A percentile compares a stretch with the other conserved stretches of the same genome.
phyloP scores from a whole-genome alignment of 2,797 vertebrate genomes.

The Sebastiscus tertius region DNA sequence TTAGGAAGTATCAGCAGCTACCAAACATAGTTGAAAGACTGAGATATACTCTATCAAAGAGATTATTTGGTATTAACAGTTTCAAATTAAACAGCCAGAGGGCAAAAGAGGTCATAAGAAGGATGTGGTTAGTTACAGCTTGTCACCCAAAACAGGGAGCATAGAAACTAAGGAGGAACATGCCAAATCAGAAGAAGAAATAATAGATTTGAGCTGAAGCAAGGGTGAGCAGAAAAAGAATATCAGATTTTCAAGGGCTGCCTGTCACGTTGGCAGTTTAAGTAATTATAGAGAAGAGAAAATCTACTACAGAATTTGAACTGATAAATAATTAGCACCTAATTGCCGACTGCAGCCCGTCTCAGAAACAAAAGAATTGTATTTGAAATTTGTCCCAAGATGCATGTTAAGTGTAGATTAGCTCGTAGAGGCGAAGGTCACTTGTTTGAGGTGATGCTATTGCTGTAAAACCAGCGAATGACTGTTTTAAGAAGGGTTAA shows the following conservation, averaged over 20 bases:
- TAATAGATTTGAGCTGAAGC: background rate
- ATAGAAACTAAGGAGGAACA: conserved; percentile 25
- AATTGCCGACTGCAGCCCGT: background rate
- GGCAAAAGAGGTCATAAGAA: background rate
- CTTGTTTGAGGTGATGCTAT: background rate
- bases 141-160: conserved; percentile 13
- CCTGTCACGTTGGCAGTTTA: background rate
- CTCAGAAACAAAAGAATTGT: background rate
- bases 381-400: background rate
- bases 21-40: background rate
- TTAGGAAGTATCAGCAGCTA: background rate
- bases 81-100: background rate
- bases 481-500: background rate
- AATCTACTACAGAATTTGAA: background rate
- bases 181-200: background rate
- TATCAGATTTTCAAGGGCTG: background rate
- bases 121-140: conserved; percentile 48
- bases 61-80: background rate
- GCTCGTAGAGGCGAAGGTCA: background rate
- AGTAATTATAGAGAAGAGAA: conserved; percentile 1
- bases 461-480: background rate
- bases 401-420: background rate
- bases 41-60: background rate
- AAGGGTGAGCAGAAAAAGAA: background rate
- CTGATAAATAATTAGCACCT: background rate